A percentile compares a stretch with the other conserved stretches of the same genome.
Conservation (phyloP, 2,113 vertebrate genomes). For the Psophia crepitans region DNA sequence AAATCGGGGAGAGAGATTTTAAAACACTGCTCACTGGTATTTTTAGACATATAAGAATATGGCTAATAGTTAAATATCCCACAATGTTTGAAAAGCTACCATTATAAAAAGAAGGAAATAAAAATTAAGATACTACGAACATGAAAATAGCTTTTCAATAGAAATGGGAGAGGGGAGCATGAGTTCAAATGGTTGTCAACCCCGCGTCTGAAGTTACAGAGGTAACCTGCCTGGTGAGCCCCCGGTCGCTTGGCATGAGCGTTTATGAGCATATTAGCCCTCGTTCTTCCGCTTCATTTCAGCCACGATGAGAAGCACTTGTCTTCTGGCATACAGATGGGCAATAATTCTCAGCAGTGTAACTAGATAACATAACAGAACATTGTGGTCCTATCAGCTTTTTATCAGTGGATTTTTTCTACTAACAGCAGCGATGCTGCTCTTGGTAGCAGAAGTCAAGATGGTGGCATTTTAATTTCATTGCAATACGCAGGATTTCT, state of each 20-base stretch:
- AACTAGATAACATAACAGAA: background rate
- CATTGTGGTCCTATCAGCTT: background rate
- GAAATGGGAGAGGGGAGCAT: background rate
- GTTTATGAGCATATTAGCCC: background rate
- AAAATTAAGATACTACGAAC: background rate
- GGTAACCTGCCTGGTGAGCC: background rate
- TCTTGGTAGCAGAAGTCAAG: background rate
- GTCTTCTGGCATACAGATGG: background rate
- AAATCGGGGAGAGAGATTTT: background rate
- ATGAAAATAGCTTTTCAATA: background rate
- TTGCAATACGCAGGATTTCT: background rate
- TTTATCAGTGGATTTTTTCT: background rate
- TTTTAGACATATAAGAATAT: background rate
- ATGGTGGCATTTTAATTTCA: background rate
- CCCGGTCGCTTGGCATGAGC: background rate
- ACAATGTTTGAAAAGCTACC: background rate
- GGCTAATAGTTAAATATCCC: background rate
- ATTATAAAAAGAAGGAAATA: background rate
- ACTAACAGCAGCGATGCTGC: background rate
- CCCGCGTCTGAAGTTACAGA: background rate
- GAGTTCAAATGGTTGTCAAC: background rate
- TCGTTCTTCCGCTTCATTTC: slow-evolving; percentile 3
- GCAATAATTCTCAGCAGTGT: background rate
- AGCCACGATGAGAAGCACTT: background rate
- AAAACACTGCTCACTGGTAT: background rate